Percentiles rank a stretch among this genome's conserved stretches.
Evolutionary conservation across 2,888 invertebrate genomes (phyloP).

Genomic region (Acrocera orbiculus): DNA sequence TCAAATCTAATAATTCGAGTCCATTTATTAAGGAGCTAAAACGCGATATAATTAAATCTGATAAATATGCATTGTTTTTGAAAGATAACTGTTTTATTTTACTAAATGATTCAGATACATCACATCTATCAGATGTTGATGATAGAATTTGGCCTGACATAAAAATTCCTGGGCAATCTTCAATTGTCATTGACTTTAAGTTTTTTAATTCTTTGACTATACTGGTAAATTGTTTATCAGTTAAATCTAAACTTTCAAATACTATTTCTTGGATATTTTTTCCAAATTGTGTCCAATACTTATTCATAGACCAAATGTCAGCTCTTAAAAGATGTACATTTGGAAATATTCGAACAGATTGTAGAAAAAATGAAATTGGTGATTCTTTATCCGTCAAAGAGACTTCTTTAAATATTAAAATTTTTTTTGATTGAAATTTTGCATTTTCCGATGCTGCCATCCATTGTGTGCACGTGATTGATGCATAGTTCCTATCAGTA

Average conservation of each 20-base stretch:
- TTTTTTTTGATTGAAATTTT: conserved; percentile 27
- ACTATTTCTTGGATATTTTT: conserved; percentile 37
- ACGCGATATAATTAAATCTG: conserved; percentile 54
- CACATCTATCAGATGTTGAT: conserved; percentile 36
- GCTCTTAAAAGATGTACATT: conserved; percentile 24
- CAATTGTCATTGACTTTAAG: conserved; percentile 40
- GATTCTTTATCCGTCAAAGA: conserved; percentile 22
- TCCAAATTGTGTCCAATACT: conserved; percentile 42
- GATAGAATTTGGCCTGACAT: conserved; percentile 55
- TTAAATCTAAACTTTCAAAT: conserved; percentile 42
- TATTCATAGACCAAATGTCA: conserved; percentile 24
- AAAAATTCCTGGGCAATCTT: conserved; percentile 49
- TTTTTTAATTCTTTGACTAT: conserved; percentile 39
- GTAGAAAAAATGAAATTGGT: conserved; percentile 21
- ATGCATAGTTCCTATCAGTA: conserved; percentile 46
- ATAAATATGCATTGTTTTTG: conserved; percentile 49
- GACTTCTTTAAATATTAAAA: conserved; percentile 22
- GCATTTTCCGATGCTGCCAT: conserved; percentile 46
- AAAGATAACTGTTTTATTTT: conserved; percentile 40
- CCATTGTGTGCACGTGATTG: conserved; percentile 47
- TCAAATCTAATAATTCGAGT: conserved; percentile 43
- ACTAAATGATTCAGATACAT: conserved; percentile 16
- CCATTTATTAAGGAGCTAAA: conserved; percentile 41
- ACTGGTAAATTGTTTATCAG: conserved; percentile 42
- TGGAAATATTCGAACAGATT: conserved; percentile 19